Percentiles rank a stretch among this genome's conserved stretches.
Conservation (phyloP, 2,797 vertebrate species). For the Prunella strophiata region DNA sequence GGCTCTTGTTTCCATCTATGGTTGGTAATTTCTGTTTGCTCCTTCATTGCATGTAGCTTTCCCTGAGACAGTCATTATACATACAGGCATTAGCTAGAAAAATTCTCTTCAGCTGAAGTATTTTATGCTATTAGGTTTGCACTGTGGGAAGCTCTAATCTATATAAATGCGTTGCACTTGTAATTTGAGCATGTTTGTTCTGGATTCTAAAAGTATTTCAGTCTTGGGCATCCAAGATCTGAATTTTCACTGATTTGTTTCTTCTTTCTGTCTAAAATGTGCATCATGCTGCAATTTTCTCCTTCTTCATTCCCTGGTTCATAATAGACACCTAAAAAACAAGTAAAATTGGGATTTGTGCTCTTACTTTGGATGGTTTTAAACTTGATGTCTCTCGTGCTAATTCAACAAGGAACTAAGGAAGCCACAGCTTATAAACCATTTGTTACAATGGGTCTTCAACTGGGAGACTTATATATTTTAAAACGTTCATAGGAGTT, state of each 20-base stretch:
- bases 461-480: fast-evolving
- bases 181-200: background rate
- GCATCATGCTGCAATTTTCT: background rate
- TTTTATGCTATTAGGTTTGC: background rate
- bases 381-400: background rate
- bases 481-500: background rate
- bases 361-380: background rate
- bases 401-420: background rate
- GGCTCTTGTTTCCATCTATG: background rate
- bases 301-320: background rate
- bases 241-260: background rate
- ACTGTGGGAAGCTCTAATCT: background rate
- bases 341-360: background rate
- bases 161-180: background rate
- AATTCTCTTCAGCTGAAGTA: background rate
- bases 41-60: background rate
- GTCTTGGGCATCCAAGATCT: background rate
- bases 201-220: background rate
- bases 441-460: background rate
- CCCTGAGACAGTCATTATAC: background rate
- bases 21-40: background rate
- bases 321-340: background rate
- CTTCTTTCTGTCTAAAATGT: background rate
- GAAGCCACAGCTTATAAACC: background rate
- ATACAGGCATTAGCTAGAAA: background rate